Conservation (phyloP, 2,113 vertebrate genomes). For the Antechinus stuartii region DNA sequence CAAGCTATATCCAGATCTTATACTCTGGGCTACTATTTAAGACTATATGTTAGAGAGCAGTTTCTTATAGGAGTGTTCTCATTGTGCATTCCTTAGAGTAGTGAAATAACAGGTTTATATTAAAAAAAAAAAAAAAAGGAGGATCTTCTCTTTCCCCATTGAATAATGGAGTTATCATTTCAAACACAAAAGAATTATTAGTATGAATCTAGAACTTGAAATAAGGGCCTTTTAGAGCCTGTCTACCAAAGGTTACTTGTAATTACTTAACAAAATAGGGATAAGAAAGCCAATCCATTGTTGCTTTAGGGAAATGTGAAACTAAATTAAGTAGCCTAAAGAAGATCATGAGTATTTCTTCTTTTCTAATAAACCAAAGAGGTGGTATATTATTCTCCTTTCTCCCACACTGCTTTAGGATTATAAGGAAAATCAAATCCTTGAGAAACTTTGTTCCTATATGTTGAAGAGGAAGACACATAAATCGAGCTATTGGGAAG, state of each 20-base stretch:
- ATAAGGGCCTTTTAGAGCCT: constrained; percentile 7
- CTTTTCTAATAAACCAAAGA: background rate
- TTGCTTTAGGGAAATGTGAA: background rate
- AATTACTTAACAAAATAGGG: background rate
- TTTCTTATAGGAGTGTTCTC: background rate
- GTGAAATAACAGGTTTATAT: background rate
- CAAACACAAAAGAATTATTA: background rate
- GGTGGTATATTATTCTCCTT: background rate
- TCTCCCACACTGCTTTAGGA: constrained; percentile 45
- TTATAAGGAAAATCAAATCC: constrained; percentile 51
- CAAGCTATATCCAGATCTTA: background rate
- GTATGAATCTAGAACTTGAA: background rate
- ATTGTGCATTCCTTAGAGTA: background rate
- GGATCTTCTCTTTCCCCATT: background rate
- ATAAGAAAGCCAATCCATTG: background rate
- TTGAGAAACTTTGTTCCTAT: constrained; percentile 59
- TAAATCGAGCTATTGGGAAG: constrained; percentile 74
- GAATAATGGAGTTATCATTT: background rate
- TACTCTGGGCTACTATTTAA: background rate
- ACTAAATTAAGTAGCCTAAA: background rate
- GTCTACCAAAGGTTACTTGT: constrained; percentile 5
- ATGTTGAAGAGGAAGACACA: constrained; percentile 69
- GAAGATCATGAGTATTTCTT: background rate
- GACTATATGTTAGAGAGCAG: background rate
- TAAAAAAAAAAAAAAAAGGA: background rate